Percentiles rank a stretch among this genome's conserved stretches.
Conservation (phyloP, 1,140 invertebrate species). For the Tachypleus tridentatus region DNA sequence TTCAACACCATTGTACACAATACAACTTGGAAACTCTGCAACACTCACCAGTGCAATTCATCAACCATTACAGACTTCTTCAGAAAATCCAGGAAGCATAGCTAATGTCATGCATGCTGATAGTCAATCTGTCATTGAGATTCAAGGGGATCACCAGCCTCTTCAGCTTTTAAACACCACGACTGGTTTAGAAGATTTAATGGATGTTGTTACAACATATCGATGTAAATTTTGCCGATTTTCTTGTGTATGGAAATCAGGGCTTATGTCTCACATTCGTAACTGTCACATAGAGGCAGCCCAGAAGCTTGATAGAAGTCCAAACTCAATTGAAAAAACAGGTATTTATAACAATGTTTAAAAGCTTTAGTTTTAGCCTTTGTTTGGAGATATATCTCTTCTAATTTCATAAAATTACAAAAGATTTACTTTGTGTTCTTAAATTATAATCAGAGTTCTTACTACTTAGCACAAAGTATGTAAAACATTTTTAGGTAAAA, state of each 20-base stretch:
- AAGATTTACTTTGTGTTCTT: background rate
- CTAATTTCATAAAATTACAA: background rate
- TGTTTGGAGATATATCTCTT: background rate
- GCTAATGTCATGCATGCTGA: too few species aligned
- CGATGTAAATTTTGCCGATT: conserved; percentile 31
- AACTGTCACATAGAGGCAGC: conserved; percentile 24
- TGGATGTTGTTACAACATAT: conserved; percentile 33
- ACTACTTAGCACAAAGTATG: background rate
- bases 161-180: conserved; percentile 1
- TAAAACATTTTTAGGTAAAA: too few species aligned
- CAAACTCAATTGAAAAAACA: background rate
- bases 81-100: too few species aligned
- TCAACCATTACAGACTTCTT: too few species aligned
- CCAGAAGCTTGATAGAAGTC: conserved; percentile 10
- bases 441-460: background rate
- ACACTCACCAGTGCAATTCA: too few species aligned
- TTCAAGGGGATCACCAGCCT: background rate
- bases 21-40: too few species aligned
- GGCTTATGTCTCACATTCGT: conserved; percentile 29
- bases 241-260: conserved; percentile 24
- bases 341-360: background rate
- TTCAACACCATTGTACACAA: too few species aligned
- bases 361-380: background rate
- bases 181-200: conserved; percentile 26
- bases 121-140: too few species aligned